Percentiles rank a stretch among this genome's conserved stretches.
Conservation (phyloP, 2,113 vertebrate genomes). For the Canis aureus region DNA sequence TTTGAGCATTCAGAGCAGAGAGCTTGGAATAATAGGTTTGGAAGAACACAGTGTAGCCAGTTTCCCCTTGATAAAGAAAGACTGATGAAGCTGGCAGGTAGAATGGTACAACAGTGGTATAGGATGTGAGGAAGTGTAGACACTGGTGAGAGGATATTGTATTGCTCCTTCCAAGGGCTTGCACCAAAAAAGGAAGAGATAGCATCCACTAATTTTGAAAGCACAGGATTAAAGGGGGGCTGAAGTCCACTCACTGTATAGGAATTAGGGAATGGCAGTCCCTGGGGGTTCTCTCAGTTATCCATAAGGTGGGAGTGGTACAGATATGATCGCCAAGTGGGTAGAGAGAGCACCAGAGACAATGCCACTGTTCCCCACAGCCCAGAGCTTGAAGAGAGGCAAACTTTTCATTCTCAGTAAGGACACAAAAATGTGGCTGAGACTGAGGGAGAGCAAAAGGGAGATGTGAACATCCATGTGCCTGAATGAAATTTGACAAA, state of each 20-base stretch:
- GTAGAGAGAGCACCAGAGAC: neutral
- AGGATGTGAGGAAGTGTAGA: neutral
- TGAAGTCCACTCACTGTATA: neutral
- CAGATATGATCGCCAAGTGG: fast-evolving
- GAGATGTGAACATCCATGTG: fast-evolving
- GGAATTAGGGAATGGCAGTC: neutral
- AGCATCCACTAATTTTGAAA: fast-evolving
- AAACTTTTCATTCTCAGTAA: neutral
- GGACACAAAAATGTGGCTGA: neutral
- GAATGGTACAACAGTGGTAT: fast-evolving
- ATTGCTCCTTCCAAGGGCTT: fast-evolving
- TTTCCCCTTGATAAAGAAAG: neutral
- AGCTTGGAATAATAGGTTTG: neutral
- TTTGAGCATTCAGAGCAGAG: neutral
- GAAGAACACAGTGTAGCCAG: neutral
- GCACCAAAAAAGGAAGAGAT: neutral
- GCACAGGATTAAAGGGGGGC: neutral
- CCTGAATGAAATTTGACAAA: neutral
- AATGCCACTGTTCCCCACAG: neutral
- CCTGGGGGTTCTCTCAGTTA: neutral
- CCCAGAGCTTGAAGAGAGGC: neutral
- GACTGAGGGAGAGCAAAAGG: neutral
- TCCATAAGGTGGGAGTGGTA: too few species aligned
- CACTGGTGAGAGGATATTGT: fast-evolving
- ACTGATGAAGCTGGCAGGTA: fast-evolving